Evolutionary conservation across 2,113 vertebrate species (phyloP).

Genomic region (Rhea americana): DNA sequence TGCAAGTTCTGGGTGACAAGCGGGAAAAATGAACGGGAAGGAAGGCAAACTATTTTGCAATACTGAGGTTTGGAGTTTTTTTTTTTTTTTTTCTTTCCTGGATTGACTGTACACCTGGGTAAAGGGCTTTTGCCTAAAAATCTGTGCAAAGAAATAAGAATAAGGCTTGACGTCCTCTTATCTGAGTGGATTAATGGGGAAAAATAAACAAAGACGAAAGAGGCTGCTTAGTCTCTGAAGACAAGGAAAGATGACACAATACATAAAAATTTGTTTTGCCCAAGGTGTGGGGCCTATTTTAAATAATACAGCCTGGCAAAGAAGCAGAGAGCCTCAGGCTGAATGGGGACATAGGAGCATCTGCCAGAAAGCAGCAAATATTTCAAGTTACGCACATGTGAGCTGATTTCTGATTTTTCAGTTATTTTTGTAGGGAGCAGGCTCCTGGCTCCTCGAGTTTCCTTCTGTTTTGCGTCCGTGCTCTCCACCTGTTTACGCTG

Average conservation of each 20-base stretch:
- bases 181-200: background rate
- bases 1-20: background rate
- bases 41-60: background rate
- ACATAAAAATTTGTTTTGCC: background rate
- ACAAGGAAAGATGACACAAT: background rate
- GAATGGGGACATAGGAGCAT: background rate
- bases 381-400: background rate
- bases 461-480: fast-evolving
- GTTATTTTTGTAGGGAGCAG: background rate
- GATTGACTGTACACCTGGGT: no score
- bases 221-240: background rate
- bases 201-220: background rate
- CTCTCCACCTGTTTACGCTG: background rate
- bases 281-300: background rate
- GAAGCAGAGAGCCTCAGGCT: background rate
- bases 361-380: background rate
- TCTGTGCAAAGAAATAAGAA: background rate
- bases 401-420: background rate
- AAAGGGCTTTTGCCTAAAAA: background rate
- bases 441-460: background rate
- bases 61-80: no score
- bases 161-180: background rate
- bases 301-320: background rate
- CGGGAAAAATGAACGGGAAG: background rate
- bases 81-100: no score